Base-by-base conservation (phyloP, 2,797 vertebrate species). In the Onychomys torridus region DNA sequence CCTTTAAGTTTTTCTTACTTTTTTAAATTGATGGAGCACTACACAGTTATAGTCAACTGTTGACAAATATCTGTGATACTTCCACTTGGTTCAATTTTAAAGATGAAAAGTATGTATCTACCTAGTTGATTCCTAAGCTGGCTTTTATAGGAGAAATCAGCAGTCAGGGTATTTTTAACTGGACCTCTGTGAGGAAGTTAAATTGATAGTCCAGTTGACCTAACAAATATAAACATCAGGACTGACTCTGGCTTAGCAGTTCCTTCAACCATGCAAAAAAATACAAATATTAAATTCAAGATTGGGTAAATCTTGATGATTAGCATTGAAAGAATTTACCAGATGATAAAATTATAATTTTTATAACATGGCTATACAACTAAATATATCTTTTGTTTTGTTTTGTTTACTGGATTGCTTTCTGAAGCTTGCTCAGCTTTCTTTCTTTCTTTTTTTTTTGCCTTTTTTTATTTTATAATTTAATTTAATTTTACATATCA, bases 351-450 rank as follows among this genome's bases (percentile, higher is more conserved):
- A 49, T 86, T 82, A 46, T 73, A 40, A 79, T 81, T 93, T 43
- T 88, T 76, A 77, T 78, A 69, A 49, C 61, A 78, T 73, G 23
- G 25, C 34, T 95, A 37, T 0, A 65, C 63, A 85, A 85, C 59
- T 82, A 81, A 93, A 95, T 6, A 57, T 92, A 79, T 90, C 89
- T 91, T 37, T n/a, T n/a, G n/a, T n/a, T n/a, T n/a, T n/a, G n/a
- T n/a, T n/a, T n/a, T n/a, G n/a, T n/a, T n/a, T n/a, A n/a, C n/a
- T n/a, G n/a, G n/a, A n/a, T n/a, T n/a, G n/a, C n/a, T n/a, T n/a
- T n/a, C n/a, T n/a, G n/a, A n/a, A n/a, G n/a, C n/a, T n/a, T n/a
- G n/a, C n/a, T n/a, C n/a, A n/a, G n/a, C n/a, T n/a, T n/a, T n/a
- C n/a, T n/a, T n/a, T n/a, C n/a, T n/a, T n/a, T n/a, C n/a, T n/a